These are phyloP conservation scores for Andrena trimmerana DNA, from an alignment of 2,888 invertebrate genomes.

Conservation along the genomic window DNA sequence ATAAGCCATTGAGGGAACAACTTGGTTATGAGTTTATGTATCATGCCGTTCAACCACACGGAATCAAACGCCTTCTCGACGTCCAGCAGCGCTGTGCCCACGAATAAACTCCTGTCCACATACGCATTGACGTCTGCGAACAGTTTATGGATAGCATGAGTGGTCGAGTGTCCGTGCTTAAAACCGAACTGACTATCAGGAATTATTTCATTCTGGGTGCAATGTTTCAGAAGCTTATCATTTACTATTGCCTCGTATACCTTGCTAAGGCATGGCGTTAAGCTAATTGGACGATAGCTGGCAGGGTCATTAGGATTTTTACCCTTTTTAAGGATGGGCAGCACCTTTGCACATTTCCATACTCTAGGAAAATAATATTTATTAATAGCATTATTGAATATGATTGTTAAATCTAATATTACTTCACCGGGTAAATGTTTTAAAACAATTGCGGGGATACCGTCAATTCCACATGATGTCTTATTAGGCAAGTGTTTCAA, in stretches of 20 bases:
- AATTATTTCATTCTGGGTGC: not conserved
- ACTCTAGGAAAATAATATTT: conserved; percentile 1
- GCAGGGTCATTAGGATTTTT: not conserved
- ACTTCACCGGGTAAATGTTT: not conserved
- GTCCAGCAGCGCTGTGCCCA: too few relatives aligned
- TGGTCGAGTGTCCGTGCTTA: not conserved
- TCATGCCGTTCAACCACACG: too few relatives aligned
- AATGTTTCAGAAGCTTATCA: not conserved
- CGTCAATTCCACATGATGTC: not conserved
- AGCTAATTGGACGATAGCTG: conserved; percentile 49
- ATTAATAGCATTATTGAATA: too few relatives aligned
- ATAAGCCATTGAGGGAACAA: too few relatives aligned
- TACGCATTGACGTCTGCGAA: not conserved
- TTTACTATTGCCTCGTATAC: not conserved
- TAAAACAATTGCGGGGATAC: not conserved
- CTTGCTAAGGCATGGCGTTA: not conserved
- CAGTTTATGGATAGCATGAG: not conserved
- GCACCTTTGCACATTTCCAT: conserved; percentile 54
- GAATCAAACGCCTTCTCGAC: too few relatives aligned
- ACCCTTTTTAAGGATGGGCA: conserved; percentile 49
- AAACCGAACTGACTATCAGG: not conserved
- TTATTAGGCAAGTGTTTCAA: not conserved
- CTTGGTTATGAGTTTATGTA: too few relatives aligned
- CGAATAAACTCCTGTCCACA: too few relatives aligned
- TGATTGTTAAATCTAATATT: not conserved